Base-by-base conservation (phyloP, 2,113 vertebrate genomes). In the Pithys albifrons region DNA sequence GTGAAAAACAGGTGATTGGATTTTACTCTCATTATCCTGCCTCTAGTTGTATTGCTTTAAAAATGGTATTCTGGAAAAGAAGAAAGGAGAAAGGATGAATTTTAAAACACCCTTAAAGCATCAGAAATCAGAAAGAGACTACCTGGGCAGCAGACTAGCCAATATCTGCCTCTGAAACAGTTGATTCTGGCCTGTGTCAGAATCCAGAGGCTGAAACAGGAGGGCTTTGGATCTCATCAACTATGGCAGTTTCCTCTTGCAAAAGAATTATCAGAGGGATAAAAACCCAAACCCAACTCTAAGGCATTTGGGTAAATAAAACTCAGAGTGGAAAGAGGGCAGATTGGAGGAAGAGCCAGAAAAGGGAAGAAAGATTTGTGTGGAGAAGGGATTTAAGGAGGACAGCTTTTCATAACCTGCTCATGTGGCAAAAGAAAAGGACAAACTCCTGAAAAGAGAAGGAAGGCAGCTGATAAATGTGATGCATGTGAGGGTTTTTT, bases 1-100 rank as follows among this genome's bases (percentile, higher is more conserved):
- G 2, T 94, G 89, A 95, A 95, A 94, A 95, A 54, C 37, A 85
- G 77, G 89, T 88, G 91, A 97, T 85, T 93, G 94, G 89, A 95
- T 95, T 96, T 97, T 87, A 91, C 65, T 93, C 45, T 91, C 73
- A 78, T 95, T 89, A 95, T 92, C 62, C 83, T 79, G 43, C 57
- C 41, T 92, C 64, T 82, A 65, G 70, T 82, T 79, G 58, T 52
- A 33, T 91, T 72, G 37, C 67, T 96, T 96, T 83, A 66, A 95
- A 93, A 82, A 79, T 89, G 54, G 19, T 46, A 76, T 76, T 88
- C 66, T 85, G 67, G n/a, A 27, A 62, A 62, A 88, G 62, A 46
- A 92, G 70, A 87, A 75, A n/a, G 49, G 49, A 79, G 49, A 58
- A 75, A 82, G 9, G 10, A 89, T 78, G 73, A 84, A 33, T 51